Base-by-base conservation (phyloP, 2,797 vertebrate species). In the Acridotheres tristis region DNA sequence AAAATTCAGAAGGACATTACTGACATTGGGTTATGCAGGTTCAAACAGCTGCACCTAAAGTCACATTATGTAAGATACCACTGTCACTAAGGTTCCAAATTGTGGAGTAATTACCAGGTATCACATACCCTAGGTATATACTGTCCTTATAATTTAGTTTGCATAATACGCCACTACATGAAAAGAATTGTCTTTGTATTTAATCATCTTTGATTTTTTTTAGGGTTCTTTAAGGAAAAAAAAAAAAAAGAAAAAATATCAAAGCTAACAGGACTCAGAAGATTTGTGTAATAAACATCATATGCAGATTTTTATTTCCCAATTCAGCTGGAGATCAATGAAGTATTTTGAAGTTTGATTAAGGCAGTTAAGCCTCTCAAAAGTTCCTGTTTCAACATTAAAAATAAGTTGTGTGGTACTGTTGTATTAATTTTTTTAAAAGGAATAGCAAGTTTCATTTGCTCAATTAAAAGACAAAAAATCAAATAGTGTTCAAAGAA, bases 261-360 rank as follows among this genome's bases (percentile, higher is more conserved):
- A 98, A 98, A 98, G 97, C 96, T 97, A 98, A 97, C 88, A 97
- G 97, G 96, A 88, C 97, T 97, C 97, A 95, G 94, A 98, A 97
- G 98, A 96, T 92, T 97, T 96, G 85, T 95, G 95, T 95, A 97
- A 97, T 97, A 97, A 97, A 97, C 96, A 97, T 93, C 95, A 78
- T 97, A 97, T 97, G 97, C 97, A 98, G 96, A 97, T 97, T 97
- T 95, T 93, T 57, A 90, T 95, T 88, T 97, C 97, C 96, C 96
- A 97, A 78, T 96, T 97, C 97, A 95, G 85, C 84, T 32, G 95
- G 92, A 97, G 94, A 96, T 88, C 96, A 86, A 65, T 84, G 95
- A 93, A 97, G 90, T 92, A 93, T 97, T 98, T 97, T 96, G 94
- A 98, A 97, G 94, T 95, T 96, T 97, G 97, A 96, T 97, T 94